Evolutionary conservation across 2,113 vertebrate species (phyloP), one percentile per base, ranked within the genome.

Genomic region (Monarcha castaneiventris): DNA sequence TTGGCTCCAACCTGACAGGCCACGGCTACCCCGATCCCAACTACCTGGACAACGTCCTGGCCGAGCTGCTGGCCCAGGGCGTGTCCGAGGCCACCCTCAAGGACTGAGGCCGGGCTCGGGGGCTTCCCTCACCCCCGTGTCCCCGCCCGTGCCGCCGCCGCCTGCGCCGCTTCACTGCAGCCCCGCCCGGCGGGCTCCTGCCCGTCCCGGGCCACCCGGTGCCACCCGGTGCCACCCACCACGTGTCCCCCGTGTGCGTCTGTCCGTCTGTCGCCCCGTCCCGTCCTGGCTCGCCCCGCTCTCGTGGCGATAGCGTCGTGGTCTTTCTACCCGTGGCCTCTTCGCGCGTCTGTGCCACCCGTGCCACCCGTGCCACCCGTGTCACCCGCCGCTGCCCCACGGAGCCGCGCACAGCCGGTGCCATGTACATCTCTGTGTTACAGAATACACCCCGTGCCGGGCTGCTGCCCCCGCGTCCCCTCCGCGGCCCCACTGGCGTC

Each of bases 1-100:
- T 99, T 3, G 99, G 99, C 55, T 99, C 99, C 97, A 99, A 99
- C 97, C 98, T 99, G 94, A 99, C 99, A 0, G 99, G 99, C 63
- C 99, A 99, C 1, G 99, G 99, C 87, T 99, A 99, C 97, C 99
- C 99, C 0, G 99, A 99, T 74, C 98, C 98, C 87, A 99, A 99
- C 96, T 99, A 99, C 95, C 97, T 99, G 97, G 99, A 99, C 98
- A 99, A 99, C 35, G 98, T 99, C 91, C 97, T 99, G 97, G 98
- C 98, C 0, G 99, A 99, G 97, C 98, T 99, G 93, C 98, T 98
- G 8, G 98, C 99, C 51, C 99, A 99, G 97, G 99, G 99, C 1
- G 99, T 99, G 33, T 98, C 97, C 0, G 99, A 99, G 91, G 98
- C 98, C 76, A 98, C 97, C 67, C 97, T 99, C 81, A 99, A 99